phyloP scores from a whole-genome alignment of 1,140 invertebrate genomes.

The Danaus plexippus region DNA sequence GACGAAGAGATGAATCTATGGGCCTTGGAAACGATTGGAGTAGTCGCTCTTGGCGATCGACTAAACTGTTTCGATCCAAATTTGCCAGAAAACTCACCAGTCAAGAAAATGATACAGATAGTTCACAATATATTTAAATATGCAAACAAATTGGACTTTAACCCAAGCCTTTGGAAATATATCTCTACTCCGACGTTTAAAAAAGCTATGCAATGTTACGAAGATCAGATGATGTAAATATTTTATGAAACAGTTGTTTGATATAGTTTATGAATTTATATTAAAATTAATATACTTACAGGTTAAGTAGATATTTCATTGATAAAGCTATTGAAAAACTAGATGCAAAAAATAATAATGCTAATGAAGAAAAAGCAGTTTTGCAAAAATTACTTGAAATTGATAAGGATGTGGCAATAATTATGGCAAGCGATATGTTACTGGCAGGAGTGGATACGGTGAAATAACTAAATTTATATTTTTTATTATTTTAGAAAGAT shows the following conservation, averaged over 20 bases:
- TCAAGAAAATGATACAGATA: constrained; percentile 73
- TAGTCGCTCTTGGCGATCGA: constrained; percentile 77
- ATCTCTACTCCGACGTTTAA: constrained; percentile 73
- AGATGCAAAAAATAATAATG: constrained; percentile 8
- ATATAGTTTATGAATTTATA: too few species aligned
- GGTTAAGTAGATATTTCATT: constrained; percentile 24
- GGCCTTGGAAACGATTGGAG: constrained; percentile 78
- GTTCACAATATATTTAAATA: constrained; percentile 75
- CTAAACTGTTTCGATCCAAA: constrained; percentile 74
- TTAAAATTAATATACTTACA: too few species aligned
- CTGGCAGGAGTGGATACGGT: constrained; percentile 82
- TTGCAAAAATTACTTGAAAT: constrained; percentile 66
- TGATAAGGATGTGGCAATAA: constrained; percentile 66
- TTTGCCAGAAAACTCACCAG: constrained; percentile 69
- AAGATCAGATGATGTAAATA: constrained; percentile 34
- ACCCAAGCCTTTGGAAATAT: constrained; percentile 75
- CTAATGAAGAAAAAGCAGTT: constrained; percentile 36
- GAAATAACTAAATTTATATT: too few species aligned
- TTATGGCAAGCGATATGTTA: constrained; percentile 79
- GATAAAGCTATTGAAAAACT: constrained; percentile 18
- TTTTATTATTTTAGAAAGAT: too few species aligned
- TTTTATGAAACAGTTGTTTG: too few species aligned
- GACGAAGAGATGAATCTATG: constrained; percentile 77
- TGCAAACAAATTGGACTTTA: constrained; percentile 73
- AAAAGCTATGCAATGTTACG: constrained; percentile 61